Conservation (phyloP, 2,113 vertebrate species). For the Plestiodon gilberti region DNA sequence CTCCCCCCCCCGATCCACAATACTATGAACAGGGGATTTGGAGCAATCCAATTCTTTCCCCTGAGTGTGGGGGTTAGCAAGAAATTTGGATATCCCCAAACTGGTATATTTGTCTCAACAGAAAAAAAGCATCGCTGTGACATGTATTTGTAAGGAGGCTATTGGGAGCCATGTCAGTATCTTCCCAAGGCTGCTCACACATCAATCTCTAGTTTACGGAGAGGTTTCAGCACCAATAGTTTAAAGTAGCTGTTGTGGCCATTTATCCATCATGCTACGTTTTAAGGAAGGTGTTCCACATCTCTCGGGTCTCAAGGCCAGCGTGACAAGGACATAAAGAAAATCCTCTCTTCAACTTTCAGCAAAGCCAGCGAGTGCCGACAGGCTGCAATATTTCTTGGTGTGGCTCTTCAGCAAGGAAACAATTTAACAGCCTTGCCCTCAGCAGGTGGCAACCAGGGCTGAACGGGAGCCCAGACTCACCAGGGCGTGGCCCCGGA, state of each 20-base stretch:
- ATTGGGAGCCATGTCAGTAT: not conserved
- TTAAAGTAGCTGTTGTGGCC: not conserved
- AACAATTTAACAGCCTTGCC: not conserved
- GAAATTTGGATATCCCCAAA: not conserved
- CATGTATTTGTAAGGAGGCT: not conserved
- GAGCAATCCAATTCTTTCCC: too few relatives aligned
- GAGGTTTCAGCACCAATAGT: not conserved
- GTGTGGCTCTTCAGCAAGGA: not conserved
- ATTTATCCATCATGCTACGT: not conserved
- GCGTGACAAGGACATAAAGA: conserved; percentile 11
- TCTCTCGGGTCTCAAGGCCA: not conserved
- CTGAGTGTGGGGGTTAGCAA: too few relatives aligned
- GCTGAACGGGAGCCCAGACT: not conserved
- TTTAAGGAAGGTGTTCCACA: not conserved
- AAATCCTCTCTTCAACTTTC: not conserved
- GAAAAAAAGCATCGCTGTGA: too few relatives aligned
- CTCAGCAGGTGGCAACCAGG: not conserved
- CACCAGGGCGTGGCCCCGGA: not conserved
- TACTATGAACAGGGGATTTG: too few relatives aligned
- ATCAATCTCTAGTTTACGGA: not conserved
- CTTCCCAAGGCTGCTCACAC: not conserved
- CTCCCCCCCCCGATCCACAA: too few relatives aligned
- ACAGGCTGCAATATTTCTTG: not conserved
- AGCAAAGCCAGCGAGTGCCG: not conserved
- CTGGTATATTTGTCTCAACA: not conserved